Base-by-base conservation (phyloP, 1,140 invertebrate genomes). In the Oryctes rhinoceros region DNA sequence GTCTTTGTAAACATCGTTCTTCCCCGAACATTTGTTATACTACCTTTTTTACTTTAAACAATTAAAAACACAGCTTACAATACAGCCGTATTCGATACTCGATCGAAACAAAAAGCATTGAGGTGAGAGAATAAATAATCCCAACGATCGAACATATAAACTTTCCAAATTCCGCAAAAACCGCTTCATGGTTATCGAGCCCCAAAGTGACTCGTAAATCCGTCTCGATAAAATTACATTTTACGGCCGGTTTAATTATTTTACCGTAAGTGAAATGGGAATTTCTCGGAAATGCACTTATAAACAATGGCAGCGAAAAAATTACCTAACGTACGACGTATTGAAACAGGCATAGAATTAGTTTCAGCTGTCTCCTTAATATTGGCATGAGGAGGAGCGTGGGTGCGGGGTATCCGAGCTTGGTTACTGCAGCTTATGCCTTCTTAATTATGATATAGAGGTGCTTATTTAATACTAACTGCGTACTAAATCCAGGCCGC, bases 371-470 rank as follows among this genome's bases (percentile, higher is more conserved):
- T 71, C 65, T 71, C 15, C 35, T 24, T 71, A 71, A 71, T 71
- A 71, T 71, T 24, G 65, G 18, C 65, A 6, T 5, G 37, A 49
- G 15, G 47, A 76, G 7, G 37, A 76, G 75, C 75, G 75, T 76
- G 47, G 75, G 75, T 49, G 75, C 75, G 20, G 47, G 47, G 47
- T 76, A 76, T 76, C 75, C 37, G 47, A 15, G 75, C 75, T 76
- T 15, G 47, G 39, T n/a, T 44, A 76, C n/a, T 13, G 37, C 39
- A 76, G 75, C 37, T 76, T 76, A 76, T 76, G 75, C 77, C 24
- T 30, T 74, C 62, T 79, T 79, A 79, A 79, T 79, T 65, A 79
- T 79, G 59, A 79, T 67, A 67, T 79, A 79, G 30, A 48, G 53
- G 47, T 20, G 47, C 35, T 79, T 59, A 48, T 79, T 79, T 74